Evolutionary conservation across 2,888 invertebrate species (phyloP).

Genomic region (Lucinisca nassula): DNA sequence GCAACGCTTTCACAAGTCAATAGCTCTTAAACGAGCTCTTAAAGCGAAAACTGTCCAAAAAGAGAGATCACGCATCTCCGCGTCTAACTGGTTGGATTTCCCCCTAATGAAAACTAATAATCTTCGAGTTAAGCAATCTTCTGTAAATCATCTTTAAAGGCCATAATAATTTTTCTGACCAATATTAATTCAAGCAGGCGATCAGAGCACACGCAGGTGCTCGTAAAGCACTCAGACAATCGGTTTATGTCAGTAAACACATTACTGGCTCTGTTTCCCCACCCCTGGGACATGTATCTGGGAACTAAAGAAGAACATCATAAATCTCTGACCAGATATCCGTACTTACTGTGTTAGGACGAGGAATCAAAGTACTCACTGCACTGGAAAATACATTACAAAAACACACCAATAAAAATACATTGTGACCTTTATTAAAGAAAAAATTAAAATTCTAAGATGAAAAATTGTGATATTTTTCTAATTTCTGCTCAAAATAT

Average conservation of each 20-base stretch:
- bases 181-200: conserved; percentile 6
- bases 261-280: conserved; percentile 2
- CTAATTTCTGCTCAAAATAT: too few species aligned
- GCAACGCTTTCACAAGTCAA: neutral
- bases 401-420: too few species aligned
- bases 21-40: neutral
- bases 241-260: conserved; percentile 58
- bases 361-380: too few species aligned
- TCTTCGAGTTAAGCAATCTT: neutral
- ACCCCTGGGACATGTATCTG: conserved; percentile 1
- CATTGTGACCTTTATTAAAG: too few species aligned
- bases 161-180: conserved; percentile 7
- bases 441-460: too few species aligned
- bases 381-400: too few species aligned
- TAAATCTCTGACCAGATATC: too few species aligned
- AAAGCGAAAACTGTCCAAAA: conserved; percentile 12
- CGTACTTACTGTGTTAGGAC: too few species aligned
- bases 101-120: neutral
- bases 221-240: conserved; percentile 56
- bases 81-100: conserved; percentile 3
- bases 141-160: conserved; percentile 13
- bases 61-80: neutral
- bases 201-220: conserved; percentile 29
- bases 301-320: neutral
- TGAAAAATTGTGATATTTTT: too few species aligned